A percentile compares a stretch with the other conserved stretches of the same genome.
phyloP scores from a whole-genome alignment of 2,888 invertebrate genomes.

The Chrysolina oricalcia region DNA sequence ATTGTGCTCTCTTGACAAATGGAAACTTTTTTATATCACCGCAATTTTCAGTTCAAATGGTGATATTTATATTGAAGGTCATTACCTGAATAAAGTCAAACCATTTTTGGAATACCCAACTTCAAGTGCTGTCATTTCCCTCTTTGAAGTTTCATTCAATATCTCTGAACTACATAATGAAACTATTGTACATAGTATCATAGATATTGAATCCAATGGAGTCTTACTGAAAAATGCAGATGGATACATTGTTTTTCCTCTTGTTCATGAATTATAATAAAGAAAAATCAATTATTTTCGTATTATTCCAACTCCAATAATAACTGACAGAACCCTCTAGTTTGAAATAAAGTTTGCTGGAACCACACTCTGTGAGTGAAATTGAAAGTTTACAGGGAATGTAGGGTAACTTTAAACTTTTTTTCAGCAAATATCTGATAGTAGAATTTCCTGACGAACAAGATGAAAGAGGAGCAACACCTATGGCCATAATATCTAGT shows the following conservation, averaged over 20 bases:
- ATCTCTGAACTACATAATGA: constrained; percentile 19
- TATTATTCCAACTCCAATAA: too few relatives aligned
- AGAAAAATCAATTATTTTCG: too few relatives aligned
- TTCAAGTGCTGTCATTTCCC: constrained; percentile 25
- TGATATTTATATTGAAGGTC: constrained; percentile 16
- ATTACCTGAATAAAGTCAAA: constrained; percentile 21
- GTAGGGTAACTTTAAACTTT: not conserved
- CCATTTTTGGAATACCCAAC: constrained; percentile 35
- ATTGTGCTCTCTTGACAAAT: constrained; percentile 33
- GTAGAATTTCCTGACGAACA: constrained; percentile 25
- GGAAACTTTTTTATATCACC: constrained; percentile 16
- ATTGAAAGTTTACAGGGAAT: constrained; percentile 15
- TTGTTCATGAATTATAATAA: constrained; percentile 21
- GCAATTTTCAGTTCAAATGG: constrained; percentile 30
- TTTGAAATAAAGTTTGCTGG: not conserved
- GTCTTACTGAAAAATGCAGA: constrained; percentile 8
- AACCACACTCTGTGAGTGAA: constrained; percentile 16
- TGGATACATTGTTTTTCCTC: constrained; percentile 30
- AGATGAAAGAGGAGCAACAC: constrained; percentile 23
- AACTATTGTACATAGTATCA: not conserved
- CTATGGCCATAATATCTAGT: constrained; percentile 31
- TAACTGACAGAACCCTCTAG: too few relatives aligned
- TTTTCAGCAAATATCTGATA: constrained; percentile 16
- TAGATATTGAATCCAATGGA: constrained; percentile 15
- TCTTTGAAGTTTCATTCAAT: constrained; percentile 36